Base-by-base conservation (phyloP, 2,113 vertebrate genomes). In the Notechis scutatus region DNA sequence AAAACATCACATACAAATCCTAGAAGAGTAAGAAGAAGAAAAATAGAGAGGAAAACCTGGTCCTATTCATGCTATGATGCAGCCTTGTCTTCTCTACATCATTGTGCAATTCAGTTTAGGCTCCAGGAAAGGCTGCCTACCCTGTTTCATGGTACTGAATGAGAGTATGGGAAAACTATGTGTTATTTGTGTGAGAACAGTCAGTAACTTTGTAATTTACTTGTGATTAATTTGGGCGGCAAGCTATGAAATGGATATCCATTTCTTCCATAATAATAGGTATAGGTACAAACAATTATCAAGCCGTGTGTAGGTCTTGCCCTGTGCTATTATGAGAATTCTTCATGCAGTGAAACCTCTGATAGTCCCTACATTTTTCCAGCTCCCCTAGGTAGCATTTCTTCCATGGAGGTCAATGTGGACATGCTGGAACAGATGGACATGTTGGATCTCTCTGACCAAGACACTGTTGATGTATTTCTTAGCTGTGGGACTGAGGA, bases 321-420 rank as follows among this genome's bases (percentile, higher is more conserved):
- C n/a, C 29, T 57, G 12, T 74, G 52, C 11, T 34, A 74, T 47
- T 57, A 42, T 81, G 61, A 9, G 1, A 21, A n/a, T 56, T n/a
- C 50, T 81, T 57, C 64, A 52, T 87, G 92, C 20, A 3, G 23
- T 21, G 15, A 45, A 39, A 29, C 10, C 21, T 34, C 56, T 92
- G 57, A 92, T 64, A 42, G 64, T 52, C 85, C 91, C 34, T 42
- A 5, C 95, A 5, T 92, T n/a, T 96, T 91, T 93, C 95, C 59
- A 99, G 99, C 98, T 11, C 99, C 99, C 21, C 98, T 99, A 45
- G 98, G 99, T 93, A 99, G 99, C 93, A 98, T 99, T 96, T 99
- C 99, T 0, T 99, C 99, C 89, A 99, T 99, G 99, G 99, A 99
- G 96, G 99, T 99, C 94, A 99, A 99, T 0, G 98, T 99, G 95